These are phyloP conservation scores for Sialis fuliginosa DNA, from an alignment of 2,888 invertebrate species.

Conservation along the genomic window DNA sequence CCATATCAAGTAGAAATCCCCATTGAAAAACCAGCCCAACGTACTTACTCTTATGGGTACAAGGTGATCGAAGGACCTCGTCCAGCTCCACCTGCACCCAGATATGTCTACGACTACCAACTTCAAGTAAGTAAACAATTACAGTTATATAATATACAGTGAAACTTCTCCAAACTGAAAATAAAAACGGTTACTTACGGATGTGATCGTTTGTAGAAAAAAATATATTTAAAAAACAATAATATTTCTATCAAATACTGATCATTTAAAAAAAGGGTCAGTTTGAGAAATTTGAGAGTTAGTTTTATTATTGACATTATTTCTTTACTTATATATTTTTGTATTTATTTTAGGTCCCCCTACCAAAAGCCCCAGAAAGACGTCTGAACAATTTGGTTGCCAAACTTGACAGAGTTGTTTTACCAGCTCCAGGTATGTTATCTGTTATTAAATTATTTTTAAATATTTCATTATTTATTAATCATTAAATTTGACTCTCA, in stretches of 20 bases:
- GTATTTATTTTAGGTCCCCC: constrained; percentile 1
- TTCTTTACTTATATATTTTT: not conserved
- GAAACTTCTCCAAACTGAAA: too few relatives aligned
- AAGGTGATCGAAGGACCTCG: constrained; percentile 4
- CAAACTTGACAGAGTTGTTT: constrained; percentile 18
- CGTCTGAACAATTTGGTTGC: constrained; percentile 14
- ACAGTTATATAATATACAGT: too few relatives aligned
- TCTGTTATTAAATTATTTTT: not conserved
- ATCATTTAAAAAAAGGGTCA: too few relatives aligned
- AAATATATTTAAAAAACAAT: too few relatives aligned
- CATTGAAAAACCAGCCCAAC: constrained; percentile 5
- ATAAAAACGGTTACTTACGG: too few relatives aligned
- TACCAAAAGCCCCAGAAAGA: not conserved
- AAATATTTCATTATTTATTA: not conserved
- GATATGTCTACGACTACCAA: constrained; percentile 8
- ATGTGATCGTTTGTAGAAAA: too few relatives aligned
- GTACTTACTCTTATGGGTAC: constrained; percentile 14
- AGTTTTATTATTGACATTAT: constrained; percentile 2
- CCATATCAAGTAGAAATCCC: constrained; percentile 11
- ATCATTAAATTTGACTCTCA: too few relatives aligned
- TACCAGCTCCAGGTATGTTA: constrained; percentile 9
- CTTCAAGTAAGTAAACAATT: constrained; percentile 3
- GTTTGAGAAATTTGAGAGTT: not conserved
- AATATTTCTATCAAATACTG: too few relatives aligned
- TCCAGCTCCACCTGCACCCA: constrained; percentile 6